Evolutionary conservation across 1,140 invertebrate genomes (phyloP), one percentile per base, ranked within the genome.

Genomic region (Battus philenor): DNA sequence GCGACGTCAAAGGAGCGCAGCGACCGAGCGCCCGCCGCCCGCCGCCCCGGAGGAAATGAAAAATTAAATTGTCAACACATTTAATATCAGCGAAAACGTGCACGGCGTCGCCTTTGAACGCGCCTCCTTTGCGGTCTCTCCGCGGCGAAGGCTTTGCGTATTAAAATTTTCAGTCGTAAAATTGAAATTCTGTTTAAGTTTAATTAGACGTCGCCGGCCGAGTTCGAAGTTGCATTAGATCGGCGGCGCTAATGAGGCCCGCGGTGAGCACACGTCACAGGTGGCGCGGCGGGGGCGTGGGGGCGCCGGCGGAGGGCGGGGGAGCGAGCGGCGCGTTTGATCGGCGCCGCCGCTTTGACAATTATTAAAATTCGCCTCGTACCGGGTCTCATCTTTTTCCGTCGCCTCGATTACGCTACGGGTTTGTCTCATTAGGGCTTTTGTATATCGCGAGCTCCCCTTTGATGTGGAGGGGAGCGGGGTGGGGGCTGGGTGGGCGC

Each of bases 51-150:
- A 84, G 77, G 80, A 84, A 84, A 84, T 84, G 80, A 84, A 84
- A 84, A 84, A 84, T 84, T 84, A 84, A 84, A 84, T 81, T 84
- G 80, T 84, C 80, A 84, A 84, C 80, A 84, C 80, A 81, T 84
- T 84, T 84, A 84, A 84, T 84, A 84, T 84, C 80, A 75, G 80
- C 77, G 77, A 84, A 84, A 81, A 84, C 80, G 80, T 80, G 76
- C 74, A 72, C 79, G 71, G 63, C 75, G 68, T 59, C 64, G 74
- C 72, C 74, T 84, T 84, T 84, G 80, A 81, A 65, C 70, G 67
- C 64, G 68, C 52, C 66, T 66, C 60, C 69, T 78, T 70, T 77
- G 74, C 67, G 71, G 72, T 54, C 56, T 59, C 58, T 54, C 57
- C 62, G 69, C 57, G 70, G 69, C 69, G 60, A 59, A 54, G 59